Percentiles rank a stretch among this genome's conserved stretches.
Evolutionary conservation across 30 jellyfish, hydroid and myxozoan species (phyloP).

Genomic region (Turritopsis rubra): DNA sequence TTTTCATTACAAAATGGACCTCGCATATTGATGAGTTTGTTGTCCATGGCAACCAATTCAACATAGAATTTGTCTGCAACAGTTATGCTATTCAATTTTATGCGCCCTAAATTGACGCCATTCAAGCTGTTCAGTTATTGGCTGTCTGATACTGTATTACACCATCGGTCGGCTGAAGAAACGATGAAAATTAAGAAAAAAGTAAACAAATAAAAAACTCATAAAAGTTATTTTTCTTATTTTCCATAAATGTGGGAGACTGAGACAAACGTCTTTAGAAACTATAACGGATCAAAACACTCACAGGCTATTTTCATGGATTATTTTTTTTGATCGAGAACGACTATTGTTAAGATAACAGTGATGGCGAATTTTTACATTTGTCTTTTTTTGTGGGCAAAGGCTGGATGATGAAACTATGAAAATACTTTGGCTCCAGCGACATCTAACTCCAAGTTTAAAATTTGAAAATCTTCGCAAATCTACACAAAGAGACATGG

Average conservation of each 20-base stretch:
- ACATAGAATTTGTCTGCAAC: background rate
- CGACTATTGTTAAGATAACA: no score
- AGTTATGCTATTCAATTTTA: background rate
- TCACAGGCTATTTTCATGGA: no score
- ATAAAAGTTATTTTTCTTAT: no score
- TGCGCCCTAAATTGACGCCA: background rate
- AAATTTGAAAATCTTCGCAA: background rate
- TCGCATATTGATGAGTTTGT: background rate
- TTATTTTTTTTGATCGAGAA: no score
- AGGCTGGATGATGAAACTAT: background rate
- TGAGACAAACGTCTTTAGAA: no score
- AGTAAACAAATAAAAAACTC: no score
- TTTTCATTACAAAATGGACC: background rate
- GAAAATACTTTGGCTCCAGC: background rate
- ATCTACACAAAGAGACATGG: background rate
- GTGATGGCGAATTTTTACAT: no score
- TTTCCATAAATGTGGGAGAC: no score
- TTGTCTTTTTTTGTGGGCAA: background rate
- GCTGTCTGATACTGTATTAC: background rate
- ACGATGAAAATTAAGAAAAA: no score
- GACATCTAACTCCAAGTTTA: background rate
- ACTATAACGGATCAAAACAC: no score
- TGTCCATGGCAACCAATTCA: background rate
- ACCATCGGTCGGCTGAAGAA: background rate
- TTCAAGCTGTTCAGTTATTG: background rate